Base-by-base conservation (phyloP, 2,113 vertebrate genomes). In the Gambusia holbrooki region DNA sequence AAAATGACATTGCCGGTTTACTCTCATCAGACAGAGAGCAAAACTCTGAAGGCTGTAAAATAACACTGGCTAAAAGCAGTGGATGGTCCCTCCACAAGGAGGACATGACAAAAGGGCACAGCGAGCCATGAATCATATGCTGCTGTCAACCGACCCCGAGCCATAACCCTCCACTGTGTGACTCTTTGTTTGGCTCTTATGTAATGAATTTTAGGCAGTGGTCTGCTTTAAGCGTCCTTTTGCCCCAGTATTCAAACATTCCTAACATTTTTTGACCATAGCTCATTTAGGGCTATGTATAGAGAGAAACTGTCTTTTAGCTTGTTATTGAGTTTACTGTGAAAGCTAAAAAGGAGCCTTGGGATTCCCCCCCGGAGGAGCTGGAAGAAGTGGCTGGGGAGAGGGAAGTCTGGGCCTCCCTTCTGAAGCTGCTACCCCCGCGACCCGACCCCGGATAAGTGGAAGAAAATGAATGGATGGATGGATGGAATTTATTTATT, bases 111-210 rank as follows among this genome's bases (percentile, higher is more conserved):
- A 88, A 91, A 90, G 92, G 89, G 87, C 91, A 92, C 83, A 80
- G 84, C 68, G 3, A 87, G 88, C 90, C 88, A 85, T 93, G 93
- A 93, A 93, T 93, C 93, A 93, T 92, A 92, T 90, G 91, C 80
- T 92, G 87, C 88, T 92, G 90, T 92, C 93, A 93, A 82, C 89
- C 69, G 82, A 93, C 92, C 92, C 84, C 79, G 61, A 91, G 91
- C 90, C 86, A 92, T 89, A 79, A 90, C 83, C 90, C 90, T 86
- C 77, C 79, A 73, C 88, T 85, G 83, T 84, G 82, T 89, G 88
- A 92, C 90, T 92, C 90, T 91, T 88, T 89, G 90, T 90, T 92
- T 84, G 71, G 79, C 54, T 89, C 89, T 93, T 93, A 91, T 70
- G 86, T 90, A 92, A 93, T 87, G 78, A 82, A 85, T 70, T 80